Base-by-base conservation (phyloP, 1,140 invertebrate species). In the Drosophila sturtevanti region DNA sequence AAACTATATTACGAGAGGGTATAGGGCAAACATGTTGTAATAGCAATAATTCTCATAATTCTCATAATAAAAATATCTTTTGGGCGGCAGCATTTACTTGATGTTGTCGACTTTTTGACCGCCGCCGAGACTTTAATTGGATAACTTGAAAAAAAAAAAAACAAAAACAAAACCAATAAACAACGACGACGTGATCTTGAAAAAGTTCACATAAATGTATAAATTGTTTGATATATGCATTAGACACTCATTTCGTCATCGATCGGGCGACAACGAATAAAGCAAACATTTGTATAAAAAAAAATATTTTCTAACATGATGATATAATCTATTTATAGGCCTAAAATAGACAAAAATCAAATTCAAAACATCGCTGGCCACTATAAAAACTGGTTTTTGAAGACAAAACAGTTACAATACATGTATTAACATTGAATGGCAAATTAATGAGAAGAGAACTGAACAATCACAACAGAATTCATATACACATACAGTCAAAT, bases 341-440 rank as follows among this genome's bases (percentile, higher is more conserved):
- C 18, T 18, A 21, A 48, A 34, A 48, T 5, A n/a, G 12, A 37
- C 10, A 14, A 7, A 16, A 12, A 34, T 16, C 12, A 66, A 14
- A 16, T 34, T n/a, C 37, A n/a, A 62, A 44, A 62, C 34, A 62
- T 24, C 6, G 41, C 59, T 14, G 3, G 12, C 10, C 18, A 11
- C 31, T 44, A 35, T 34, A 7, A 24, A 81, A 86, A 82, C 84
- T 60, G 5, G 82, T 87, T 87, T 48, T 72, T 18, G 54, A 51
- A 78, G 66, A 61, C 52, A 70, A 70, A 87, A 87, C 82, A 87
- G 82, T 87, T 89, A 82, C 75, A 68, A 75, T 31, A 59, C 55
- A 74, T 64, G 65, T 38, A 81, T 71, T 73, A 60, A 68, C 60
- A 75, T 71, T 74, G 71, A 86, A 75, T 82, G 67, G 55, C 61